Percentiles rank a stretch among this genome's conserved stretches.
phyloP scores from a whole-genome alignment of 2,888 invertebrate genomes.

The Watsonalla cultraria region DNA sequence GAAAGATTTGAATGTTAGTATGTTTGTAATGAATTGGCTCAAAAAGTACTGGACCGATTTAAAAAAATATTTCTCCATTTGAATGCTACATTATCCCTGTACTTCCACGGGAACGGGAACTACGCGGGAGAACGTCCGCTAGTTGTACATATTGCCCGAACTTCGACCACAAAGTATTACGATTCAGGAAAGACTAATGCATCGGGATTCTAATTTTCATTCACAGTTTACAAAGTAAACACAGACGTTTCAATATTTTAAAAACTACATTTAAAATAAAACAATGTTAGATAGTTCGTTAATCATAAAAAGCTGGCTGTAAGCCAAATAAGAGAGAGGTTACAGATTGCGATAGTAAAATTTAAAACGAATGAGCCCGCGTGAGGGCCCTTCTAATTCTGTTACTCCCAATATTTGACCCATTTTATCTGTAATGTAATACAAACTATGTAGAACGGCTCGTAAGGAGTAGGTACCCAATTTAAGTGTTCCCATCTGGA shows the following conservation, averaged over 20 bases:
- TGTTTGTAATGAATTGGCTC: too few species aligned
- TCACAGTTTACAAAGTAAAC: conserved; percentile 12
- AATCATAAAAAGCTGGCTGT: conserved; percentile 33
- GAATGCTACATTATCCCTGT: too few species aligned
- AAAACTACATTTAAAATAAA: conserved; percentile 16
- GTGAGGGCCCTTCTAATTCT: conserved; percentile 52
- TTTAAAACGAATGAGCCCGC: conserved; percentile 29
- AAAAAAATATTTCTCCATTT: too few species aligned
- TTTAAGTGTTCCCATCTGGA: conserved; percentile 18
- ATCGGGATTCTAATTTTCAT: conserved; percentile 14
- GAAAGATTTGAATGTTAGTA: too few species aligned
- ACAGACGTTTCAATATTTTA: conserved; percentile 8
- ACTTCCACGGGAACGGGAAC: too few species aligned
- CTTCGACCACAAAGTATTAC: too few species aligned
- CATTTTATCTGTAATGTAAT: conserved; percentile 35
- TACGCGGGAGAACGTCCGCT: too few species aligned
- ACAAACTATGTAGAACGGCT: conserved; percentile 13
- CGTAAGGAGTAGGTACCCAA: conserved; percentile 10
- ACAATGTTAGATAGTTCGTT: conserved; percentile 12
- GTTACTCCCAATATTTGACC: conserved; percentile 43
- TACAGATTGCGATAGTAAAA: conserved; percentile 32
- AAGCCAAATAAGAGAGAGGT: conserved; percentile 31
- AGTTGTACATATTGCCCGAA: too few species aligned
- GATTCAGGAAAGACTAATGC: too few species aligned
- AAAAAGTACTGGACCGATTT: too few species aligned